phyloP scores from a whole-genome alignment of 1,140 invertebrate genomes.

The Nephila pilipes region DNA sequence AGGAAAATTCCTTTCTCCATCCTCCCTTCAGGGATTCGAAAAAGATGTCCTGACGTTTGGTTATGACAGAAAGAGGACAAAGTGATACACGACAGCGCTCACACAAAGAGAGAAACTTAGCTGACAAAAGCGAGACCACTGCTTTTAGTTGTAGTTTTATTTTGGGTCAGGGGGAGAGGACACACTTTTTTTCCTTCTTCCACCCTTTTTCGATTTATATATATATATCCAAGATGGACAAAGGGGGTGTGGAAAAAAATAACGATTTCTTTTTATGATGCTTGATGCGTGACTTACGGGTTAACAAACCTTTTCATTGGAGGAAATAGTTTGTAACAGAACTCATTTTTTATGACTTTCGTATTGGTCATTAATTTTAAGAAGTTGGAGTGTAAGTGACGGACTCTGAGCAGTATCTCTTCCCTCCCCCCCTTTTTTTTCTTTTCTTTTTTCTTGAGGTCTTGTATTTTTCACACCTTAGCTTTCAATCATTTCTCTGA shows the following conservation, averaged over 20 bases:
- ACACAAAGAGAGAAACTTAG: constrained; percentile 66
- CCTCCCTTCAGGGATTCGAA: constrained; percentile 11
- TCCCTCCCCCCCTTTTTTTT: background rate
- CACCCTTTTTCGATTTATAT: constrained; percentile 27
- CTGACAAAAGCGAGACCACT: constrained; percentile 54
- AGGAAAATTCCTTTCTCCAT: background rate
- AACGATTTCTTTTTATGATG: constrained; percentile 31
- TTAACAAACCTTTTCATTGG: constrained; percentile 72
- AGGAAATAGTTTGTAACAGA: constrained; percentile 70
- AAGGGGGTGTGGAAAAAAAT: constrained; percentile 33
- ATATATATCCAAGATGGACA: constrained; percentile 48
- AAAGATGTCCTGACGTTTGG: constrained; percentile 68
- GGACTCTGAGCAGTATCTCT: background rate
- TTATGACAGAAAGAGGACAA: constrained; percentile 76
- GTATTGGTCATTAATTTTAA: constrained; percentile 66
- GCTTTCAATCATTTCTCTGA: background rate
- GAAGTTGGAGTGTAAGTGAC: constrained; percentile 50
- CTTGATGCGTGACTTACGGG: constrained; percentile 62
- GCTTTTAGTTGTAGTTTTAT: constrained; percentile 60
- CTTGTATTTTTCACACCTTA: background rate
- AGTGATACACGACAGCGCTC: constrained; percentile 73
- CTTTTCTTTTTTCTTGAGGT: background rate
- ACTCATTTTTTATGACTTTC: constrained; percentile 41
- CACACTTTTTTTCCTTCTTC: background rate
- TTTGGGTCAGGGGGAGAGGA: constrained; percentile 3